Conservation (phyloP, 1,140 invertebrate species). For the Drosophila navojoa region DNA sequence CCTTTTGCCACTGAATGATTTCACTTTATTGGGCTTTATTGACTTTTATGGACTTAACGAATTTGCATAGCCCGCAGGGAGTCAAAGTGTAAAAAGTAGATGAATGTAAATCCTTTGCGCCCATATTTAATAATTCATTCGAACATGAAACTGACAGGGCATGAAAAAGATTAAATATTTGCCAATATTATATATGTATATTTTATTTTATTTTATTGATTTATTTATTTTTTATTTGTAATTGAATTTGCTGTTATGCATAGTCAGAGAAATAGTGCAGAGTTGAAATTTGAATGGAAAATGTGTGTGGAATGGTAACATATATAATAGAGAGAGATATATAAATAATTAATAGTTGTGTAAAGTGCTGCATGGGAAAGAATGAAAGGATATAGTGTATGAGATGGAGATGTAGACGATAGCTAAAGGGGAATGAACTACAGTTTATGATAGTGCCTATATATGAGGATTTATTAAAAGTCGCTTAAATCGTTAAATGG, state of each 20-base stretch:
- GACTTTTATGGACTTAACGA: slow-evolving; percentile 4
- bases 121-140: neutral
- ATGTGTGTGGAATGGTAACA: too few species aligned
- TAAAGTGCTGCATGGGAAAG: too few species aligned
- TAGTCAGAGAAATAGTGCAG: too few species aligned
- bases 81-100: neutral
- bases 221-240: neutral
- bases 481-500: too few species aligned
- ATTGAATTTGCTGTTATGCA: neutral
- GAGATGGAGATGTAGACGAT: too few species aligned
- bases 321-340: too few species aligned
- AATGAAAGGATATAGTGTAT: too few species aligned
- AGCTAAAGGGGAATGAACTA: too few species aligned
- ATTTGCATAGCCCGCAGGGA: slow-evolving; percentile 5
- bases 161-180: neutral
- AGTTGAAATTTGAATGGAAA: too few species aligned
- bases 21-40: slow-evolving; percentile 1
- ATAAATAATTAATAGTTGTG: too few species aligned
- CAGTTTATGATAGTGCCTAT: too few species aligned
- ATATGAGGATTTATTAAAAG: too few species aligned
- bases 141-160: neutral
- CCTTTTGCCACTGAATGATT: slow-evolving; percentile 1
- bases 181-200: neutral
- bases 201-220: neutral
- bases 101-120: neutral